phyloP scores from a whole-genome alignment of 2,888 invertebrate species.

The Scelioninae gen. 2 region DNA sequence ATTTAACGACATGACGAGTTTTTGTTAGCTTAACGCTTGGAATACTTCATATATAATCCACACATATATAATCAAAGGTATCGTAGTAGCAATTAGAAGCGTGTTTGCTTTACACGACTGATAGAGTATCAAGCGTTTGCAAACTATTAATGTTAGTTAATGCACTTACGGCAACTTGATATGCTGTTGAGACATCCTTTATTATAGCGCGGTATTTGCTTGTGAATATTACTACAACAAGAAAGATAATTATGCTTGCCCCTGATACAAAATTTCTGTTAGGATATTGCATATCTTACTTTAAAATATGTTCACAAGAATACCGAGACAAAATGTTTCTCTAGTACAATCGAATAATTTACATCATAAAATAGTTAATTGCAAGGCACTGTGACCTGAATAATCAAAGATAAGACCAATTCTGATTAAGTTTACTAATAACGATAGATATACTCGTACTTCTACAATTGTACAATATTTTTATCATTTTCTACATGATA shows the following conservation, averaged over 20 bases:
- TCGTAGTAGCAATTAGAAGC: conserved; percentile 32
- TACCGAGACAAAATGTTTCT: too few relatives aligned
- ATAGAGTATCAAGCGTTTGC: conserved; percentile 37
- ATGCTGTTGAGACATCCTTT: conserved; percentile 38
- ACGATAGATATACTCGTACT: too few relatives aligned
- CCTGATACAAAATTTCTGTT: conserved; percentile 15
- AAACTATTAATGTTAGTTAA: conserved; percentile 44
- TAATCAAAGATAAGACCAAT: too few relatives aligned
- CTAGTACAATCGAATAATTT: too few relatives aligned
- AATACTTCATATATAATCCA: background rate
- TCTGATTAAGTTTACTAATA: too few relatives aligned
- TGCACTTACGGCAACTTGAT: conserved; percentile 41
- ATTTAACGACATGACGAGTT: background rate
- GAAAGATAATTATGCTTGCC: conserved; percentile 32
- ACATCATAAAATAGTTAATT: too few relatives aligned
- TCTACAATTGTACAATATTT: too few relatives aligned
- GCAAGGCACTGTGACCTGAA: too few relatives aligned
- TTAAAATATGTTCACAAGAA: conserved; percentile 1
- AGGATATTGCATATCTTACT: conserved; percentile 2
- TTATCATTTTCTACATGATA: too few relatives aligned
- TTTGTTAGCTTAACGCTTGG: background rate
- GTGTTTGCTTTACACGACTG: conserved; percentile 41
- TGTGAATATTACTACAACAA: conserved; percentile 31
- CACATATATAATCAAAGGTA: conserved; percentile 33
- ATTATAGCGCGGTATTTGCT: conserved; percentile 30